phyloP scores from a whole-genome alignment of 1,140 invertebrate species.

The Drosophila insularis region DNA sequence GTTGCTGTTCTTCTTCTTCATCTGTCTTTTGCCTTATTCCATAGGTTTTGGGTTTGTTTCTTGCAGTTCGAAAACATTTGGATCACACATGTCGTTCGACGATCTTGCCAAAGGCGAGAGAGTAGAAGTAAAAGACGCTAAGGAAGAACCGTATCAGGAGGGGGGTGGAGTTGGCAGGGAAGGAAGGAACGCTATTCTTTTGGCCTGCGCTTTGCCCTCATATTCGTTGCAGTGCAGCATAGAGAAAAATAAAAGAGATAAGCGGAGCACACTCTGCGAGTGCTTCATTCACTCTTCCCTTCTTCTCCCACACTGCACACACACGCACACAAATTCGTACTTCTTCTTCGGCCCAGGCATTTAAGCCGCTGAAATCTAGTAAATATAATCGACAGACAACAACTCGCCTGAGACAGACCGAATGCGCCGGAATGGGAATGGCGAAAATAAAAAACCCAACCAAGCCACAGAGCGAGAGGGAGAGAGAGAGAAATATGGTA shows the following conservation, averaged over 20 bases:
- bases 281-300: conserved; percentile 18
- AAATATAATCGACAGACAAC: conserved; percentile 51
- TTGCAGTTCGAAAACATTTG: conserved; percentile 52
- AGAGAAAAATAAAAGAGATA: conserved; percentile 43
- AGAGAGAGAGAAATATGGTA: not conserved
- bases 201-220: conserved; percentile 27
- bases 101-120: conserved; percentile 30
- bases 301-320: conserved; percentile 22
- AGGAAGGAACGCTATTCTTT: conserved; percentile 14
- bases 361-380: conserved; percentile 73
- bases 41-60: conserved; percentile 36
- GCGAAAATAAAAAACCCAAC: conserved; percentile 31
- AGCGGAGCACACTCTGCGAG: conserved; percentile 23
- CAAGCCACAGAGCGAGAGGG: not conserved
- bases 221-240: conserved; percentile 23
- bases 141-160: not conserved
- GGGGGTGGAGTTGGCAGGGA: no score
- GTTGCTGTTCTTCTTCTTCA: conserved; percentile 7
- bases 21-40: conserved; percentile 42
- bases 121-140: not conserved
- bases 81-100: conserved; percentile 69
- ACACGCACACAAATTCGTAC: not conserved
- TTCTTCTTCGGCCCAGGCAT: conserved; percentile 39
- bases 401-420: conserved; percentile 24
- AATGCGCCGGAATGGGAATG: conserved; percentile 35